Base-by-base conservation (phyloP, 2,888 invertebrate genomes). In the Antheraea yamamai region DNA sequence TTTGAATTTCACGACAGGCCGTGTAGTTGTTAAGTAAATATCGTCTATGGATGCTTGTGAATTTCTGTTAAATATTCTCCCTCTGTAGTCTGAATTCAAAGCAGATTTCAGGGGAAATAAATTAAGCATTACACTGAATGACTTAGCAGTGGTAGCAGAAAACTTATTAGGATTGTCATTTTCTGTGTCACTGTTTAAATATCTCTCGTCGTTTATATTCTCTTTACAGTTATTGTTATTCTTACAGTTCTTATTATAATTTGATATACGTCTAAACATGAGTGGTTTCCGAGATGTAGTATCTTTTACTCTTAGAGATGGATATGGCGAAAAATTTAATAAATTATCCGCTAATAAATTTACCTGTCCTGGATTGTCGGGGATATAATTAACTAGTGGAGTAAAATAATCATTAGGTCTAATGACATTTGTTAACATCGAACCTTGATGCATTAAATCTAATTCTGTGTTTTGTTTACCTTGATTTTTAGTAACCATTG, bases 351-450 rank as follows among this genome's bases (percentile, higher is more conserved):
- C 97, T 79, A 97, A 84, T 66, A 97, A 90, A 89, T 97, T 97
- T 0, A 97, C 96, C 75, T 97, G 97, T 58, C 97, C 96, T 0
- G 97, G 97, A 79, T 96, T 96, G 76, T 96, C 96, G 0, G 97
- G 97, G 85, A 97, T 97, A 82, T 95, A 97, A 3, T 95, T 95
- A 84, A 96, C 96, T 78, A 97, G 95, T 26, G 97, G 97, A 85
- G 97, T 97, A 72, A 91, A 87, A 76, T 90, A 87, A 75, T 93
- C 92, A 77, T 92, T 93, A 4, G 83, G 85, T 35, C 87, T 84
- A 12, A 84, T 77, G 55, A 78, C 81, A 18, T 91, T 88, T 1
- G 84, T 78, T 77, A 85, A 87, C 74, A 85, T 81, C 30, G 89
- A 87, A 75, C 84, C 84, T 73, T 87, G 85, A 47, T 81, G 75